Conservation (phyloP, 2,797 vertebrate species). For the Protonibea diacanthus region DNA sequence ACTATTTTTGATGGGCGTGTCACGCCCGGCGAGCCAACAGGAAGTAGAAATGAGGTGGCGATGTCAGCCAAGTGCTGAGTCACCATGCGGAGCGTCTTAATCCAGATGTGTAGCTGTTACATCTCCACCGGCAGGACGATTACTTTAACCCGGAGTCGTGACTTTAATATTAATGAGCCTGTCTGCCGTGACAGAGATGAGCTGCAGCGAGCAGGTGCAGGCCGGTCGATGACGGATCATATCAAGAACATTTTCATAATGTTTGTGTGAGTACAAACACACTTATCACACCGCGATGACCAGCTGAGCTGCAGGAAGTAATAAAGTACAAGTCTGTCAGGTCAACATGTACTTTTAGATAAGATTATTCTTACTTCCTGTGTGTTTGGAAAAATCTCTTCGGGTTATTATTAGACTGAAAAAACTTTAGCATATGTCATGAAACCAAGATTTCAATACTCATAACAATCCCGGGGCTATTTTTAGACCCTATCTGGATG, state of each 20-base stretch:
- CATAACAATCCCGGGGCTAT: fast-evolving
- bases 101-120: conserved; percentile 41
- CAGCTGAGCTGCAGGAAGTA: not conserved
- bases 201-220: conserved; percentile 65
- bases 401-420: not conserved
- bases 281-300: not conserved
- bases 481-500: not conserved
- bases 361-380: not conserved
- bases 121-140: conserved; percentile 22
- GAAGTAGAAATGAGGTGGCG: not conserved
- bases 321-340: not conserved
- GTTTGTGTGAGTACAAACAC: not conserved
- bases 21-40: not conserved
- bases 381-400: not conserved
- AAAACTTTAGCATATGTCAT: not conserved
- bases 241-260: conserved; percentile 56
- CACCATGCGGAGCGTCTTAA: conserved; percentile 22
- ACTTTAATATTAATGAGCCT: conserved; percentile 43
- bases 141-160: conserved; percentile 12
- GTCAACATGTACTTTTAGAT: not conserved
- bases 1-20: conserved; percentile 1
- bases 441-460: not conserved
- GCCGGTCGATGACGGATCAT: conserved; percentile 38
- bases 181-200: not conserved
- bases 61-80: conserved; percentile 1